These are phyloP conservation scores for Caenorhabditis afra DNA, from an alignment of 2,888 invertebrate species.

Conservation along the genomic window DNA sequence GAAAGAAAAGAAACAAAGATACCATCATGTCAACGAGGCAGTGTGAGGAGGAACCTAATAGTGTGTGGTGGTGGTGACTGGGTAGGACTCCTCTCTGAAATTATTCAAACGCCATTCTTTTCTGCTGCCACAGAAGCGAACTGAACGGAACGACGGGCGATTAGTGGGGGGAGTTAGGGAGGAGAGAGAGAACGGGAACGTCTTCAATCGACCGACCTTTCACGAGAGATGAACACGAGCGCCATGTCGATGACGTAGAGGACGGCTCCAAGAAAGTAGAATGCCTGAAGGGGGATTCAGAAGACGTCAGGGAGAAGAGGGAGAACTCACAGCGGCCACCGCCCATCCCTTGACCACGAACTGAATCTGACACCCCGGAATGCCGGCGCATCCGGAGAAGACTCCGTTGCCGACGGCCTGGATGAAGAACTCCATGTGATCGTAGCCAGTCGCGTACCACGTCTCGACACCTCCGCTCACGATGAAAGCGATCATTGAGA, in stretches of 20 bases:
- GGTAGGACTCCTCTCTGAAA: slow-evolving; percentile 67
- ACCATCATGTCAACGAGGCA: slow-evolving; percentile 16
- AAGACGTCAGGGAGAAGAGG: not conserved
- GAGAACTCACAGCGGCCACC: slow-evolving; percentile 72
- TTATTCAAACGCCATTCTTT: slow-evolving; percentile 5
- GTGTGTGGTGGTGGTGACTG: slow-evolving; percentile 66
- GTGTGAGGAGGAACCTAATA: slow-evolving; percentile 56
- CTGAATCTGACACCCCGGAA: slow-evolving; percentile 79
- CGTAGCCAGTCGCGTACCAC: slow-evolving; percentile 77
- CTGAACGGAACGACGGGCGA: slow-evolving; percentile 13
- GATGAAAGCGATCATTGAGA: slow-evolving; percentile 76
- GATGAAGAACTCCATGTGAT: slow-evolving; percentile 79
- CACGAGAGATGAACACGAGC: slow-evolving; percentile 74
- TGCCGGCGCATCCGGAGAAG: slow-evolving; percentile 77
- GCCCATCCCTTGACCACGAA: slow-evolving; percentile 80
- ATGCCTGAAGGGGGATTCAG: slow-evolving; percentile 67
- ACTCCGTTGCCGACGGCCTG: slow-evolving; percentile 72
- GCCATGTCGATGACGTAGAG: slow-evolving; percentile 76
- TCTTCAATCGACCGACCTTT: slow-evolving; percentile 68
- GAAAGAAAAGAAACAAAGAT: slow-evolving; percentile 4
- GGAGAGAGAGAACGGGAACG: not conserved
- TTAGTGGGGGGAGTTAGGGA: not conserved
- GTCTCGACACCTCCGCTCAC: slow-evolving; percentile 80
- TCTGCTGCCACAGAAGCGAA: slow-evolving; percentile 7
- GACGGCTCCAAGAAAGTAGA: slow-evolving; percentile 77